Base-by-base conservation (phyloP, 2,888 invertebrate species). In the Pecten maximus region DNA sequence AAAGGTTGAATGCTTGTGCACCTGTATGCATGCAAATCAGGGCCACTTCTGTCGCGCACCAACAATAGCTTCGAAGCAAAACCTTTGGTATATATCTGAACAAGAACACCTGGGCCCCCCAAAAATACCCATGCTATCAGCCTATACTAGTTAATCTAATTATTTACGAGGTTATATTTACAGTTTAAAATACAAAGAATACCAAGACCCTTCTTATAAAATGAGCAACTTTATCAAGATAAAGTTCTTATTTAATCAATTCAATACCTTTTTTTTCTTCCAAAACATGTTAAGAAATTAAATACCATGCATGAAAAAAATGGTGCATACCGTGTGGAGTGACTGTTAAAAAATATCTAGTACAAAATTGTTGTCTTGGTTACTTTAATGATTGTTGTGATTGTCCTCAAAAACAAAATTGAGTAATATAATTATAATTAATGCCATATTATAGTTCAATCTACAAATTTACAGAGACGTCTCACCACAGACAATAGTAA, bases 1-100 rank as follows among this genome's bases (percentile, higher is more conserved):
- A 74, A 74, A 74, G 74, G 74, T 74, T 74, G 74, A 74, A 74
- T 35, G 74, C 74, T 10, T 74, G 74, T 74, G 74, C 74, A 74
- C 74, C 74, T 74, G 74, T 74, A 35, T 74, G 74, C 74, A 74
- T 74, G 74, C 74, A 74, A 74, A 74, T 74, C 74, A 12, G 8
- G 6, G 35, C 74, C 74, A 35, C 35, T 74, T 74, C 28, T 74
- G 35, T 74, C 35, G 19, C 74, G 10, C 74, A 28, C 35, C 10
- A 74, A 74, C 74, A 74, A 74, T 74, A 74, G 74, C 74, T 74
- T 28, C 35, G 74, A 74, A 74, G 74, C 74, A 28, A 28, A 74
- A 35, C 74, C 74, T 23, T 23, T 2, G n/a, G 60, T 60, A 60
- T n/a, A n/a, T 23, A 60, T 60, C 60, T 74, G 74, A 28, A 74